These are phyloP conservation scores for Syrmaticus mikado DNA, from an alignment of 2,113 vertebrate species.

Conservation along the genomic window DNA sequence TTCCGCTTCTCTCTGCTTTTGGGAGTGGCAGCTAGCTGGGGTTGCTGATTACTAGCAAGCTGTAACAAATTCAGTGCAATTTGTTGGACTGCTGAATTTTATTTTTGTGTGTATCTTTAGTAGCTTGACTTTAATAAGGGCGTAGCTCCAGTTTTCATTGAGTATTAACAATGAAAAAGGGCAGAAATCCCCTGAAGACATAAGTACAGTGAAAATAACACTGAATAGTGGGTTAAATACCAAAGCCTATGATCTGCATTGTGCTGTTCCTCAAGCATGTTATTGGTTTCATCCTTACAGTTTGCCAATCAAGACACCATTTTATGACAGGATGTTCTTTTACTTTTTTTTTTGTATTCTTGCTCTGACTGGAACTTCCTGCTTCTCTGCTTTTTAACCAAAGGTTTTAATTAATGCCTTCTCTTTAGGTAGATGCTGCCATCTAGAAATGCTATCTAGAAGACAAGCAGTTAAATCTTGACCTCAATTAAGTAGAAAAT, in stretches of 20 bases:
- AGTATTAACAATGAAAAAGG: background rate
- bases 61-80: background rate
- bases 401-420: conserved; percentile 21
- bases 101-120: background rate
- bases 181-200: background rate
- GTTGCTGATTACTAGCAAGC: background rate
- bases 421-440: background rate
- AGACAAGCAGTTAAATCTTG: conserved; percentile 26
- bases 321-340: conserved; percentile 1
- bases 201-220: background rate
- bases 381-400: background rate
- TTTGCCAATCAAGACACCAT: background rate
- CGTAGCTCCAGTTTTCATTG: background rate
- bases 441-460: conserved; percentile 25
- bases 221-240: background rate
- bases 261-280: background rate
- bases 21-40: background rate
- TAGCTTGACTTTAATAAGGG: background rate
- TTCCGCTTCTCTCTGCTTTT: background rate
- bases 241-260: background rate
- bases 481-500: conserved; percentile 29
- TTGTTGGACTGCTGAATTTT: background rate
- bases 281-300: conserved; percentile 4
- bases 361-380: conserved; percentile 1
- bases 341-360: background rate